phyloP scores from a whole-genome alignment of 2,888 invertebrate genomes.

The Drosophila picticornis region DNA sequence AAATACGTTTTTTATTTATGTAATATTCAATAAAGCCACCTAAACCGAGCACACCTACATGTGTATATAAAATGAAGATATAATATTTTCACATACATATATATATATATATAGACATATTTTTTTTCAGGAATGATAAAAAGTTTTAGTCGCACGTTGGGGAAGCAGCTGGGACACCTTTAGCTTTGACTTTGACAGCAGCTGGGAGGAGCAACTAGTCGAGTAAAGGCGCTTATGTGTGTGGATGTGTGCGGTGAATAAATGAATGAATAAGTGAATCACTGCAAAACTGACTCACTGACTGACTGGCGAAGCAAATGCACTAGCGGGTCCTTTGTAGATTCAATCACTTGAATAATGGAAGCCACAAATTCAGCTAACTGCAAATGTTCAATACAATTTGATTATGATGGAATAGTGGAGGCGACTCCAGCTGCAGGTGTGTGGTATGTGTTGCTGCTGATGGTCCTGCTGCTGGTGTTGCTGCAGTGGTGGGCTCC shows the following conservation, averaged over 20 bases:
- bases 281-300: slow-evolving; percentile 36
- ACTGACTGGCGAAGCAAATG: slow-evolving; percentile 43
- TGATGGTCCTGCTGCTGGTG: slow-evolving; percentile 12
- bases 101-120: background rate
- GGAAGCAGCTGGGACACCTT: slow-evolving; percentile 41
- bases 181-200: slow-evolving; percentile 51
- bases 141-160: slow-evolving; percentile 63
- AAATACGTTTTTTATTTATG: slow-evolving; percentile 76
- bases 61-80: slow-evolving; percentile 22
- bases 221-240: slow-evolving; percentile 30
- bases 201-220: background rate
- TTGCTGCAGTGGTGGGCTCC: slow-evolving; percentile 4
- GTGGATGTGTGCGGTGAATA: slow-evolving; percentile 27
- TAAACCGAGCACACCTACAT: slow-evolving; percentile 17
- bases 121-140: slow-evolving; percentile 55
- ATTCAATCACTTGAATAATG: slow-evolving; percentile 78
- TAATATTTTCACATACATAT: slow-evolving; percentile 6
- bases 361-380: slow-evolving; percentile 75
- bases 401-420: slow-evolving; percentile 70
- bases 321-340: slow-evolving; percentile 61
- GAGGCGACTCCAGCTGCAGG: slow-evolving; percentile 3
- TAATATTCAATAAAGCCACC: slow-evolving; percentile 63
- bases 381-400: slow-evolving; percentile 81
- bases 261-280: slow-evolving; percentile 67
- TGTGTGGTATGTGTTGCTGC: slow-evolving; percentile 2